Conservation (phyloP, 2,113 vertebrate species). For the Nannospalax galili region DNA sequence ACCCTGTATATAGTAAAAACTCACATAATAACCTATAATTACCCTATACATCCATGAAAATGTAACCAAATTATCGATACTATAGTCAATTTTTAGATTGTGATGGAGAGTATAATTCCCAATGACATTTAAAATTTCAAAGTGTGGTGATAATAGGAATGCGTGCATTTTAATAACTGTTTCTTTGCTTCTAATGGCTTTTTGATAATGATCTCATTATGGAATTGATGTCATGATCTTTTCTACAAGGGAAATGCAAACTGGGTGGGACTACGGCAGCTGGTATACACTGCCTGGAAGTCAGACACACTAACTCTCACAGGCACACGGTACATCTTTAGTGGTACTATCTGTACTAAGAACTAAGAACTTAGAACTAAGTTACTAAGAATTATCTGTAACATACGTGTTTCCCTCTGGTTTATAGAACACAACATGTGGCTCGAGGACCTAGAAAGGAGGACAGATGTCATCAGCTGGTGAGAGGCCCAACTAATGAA, state of each 20-base stretch:
- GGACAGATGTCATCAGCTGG: not conserved
- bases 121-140: conserved; percentile 35
- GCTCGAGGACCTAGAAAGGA: not conserved
- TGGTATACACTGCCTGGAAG: not conserved
- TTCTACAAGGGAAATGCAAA: not conserved
- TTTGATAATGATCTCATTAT: not conserved
- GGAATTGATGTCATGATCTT: not conserved
- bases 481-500: not conserved
- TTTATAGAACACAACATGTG: not conserved
- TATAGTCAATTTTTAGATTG: not conserved
- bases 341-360: too few species aligned
- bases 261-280: not conserved
- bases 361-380: too few species aligned
- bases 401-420: not conserved
- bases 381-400: not conserved
- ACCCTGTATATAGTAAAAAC: too few species aligned
- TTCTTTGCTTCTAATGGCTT: not conserved
- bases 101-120: not conserved
- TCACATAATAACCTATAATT: not conserved
- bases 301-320: not conserved
- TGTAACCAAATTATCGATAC: not conserved
- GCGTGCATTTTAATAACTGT: not conserved
- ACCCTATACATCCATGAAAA: not conserved
- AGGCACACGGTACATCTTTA: not conserved
- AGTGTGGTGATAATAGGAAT: not conserved